Evolutionary conservation across 2,888 invertebrate genomes (phyloP), one percentile per base, ranked within the genome.

Genomic region (Meteorus cinctellus): DNA sequence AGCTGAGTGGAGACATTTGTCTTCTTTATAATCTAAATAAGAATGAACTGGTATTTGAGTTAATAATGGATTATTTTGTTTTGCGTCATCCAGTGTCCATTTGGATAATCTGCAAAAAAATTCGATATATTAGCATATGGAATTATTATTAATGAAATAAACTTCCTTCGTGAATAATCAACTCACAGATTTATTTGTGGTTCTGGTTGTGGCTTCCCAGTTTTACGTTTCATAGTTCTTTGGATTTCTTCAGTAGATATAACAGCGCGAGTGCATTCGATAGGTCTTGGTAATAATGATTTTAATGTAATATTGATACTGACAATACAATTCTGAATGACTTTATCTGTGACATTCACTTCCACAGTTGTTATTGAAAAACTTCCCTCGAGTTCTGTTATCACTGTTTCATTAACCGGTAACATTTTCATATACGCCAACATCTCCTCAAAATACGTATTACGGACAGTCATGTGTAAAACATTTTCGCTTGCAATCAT

Each of bases 401-500:
- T 85, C 27, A 93, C 90, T 0, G 92, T 88, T 62, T 92, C 91
- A 0, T 90, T 84, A 71, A 89, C 88, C 0, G 89, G 81, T 1
- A 93, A 88, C 77, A 91, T 90, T 84, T 92, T 92, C 76, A 93
- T 91, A 2, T 93, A 92, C 72, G 93, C 94, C 83, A 94, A 91
- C 93, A 97, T 95, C 86, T 97, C 96, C 83, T 96, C 95, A 87
- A 95, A 96, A 88, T 96, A 96, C 79, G 93, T 93, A 82, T 93
- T 93, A 85, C 95, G 92, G 83, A 94, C 93, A 80, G 95, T 92
- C 76, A 94, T 93, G 85, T 95, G 95, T 81, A 97, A 91, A 86
- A 95, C 94, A 14, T 92, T 90, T 68, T 95, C 95, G 80, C 96
- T 93, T 6, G 96, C 94, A 79, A 97, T 94, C 74, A 94, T 93